Conservation (phyloP, 2,113 vertebrate genomes). For the Grammomys dolichurus region DNA sequence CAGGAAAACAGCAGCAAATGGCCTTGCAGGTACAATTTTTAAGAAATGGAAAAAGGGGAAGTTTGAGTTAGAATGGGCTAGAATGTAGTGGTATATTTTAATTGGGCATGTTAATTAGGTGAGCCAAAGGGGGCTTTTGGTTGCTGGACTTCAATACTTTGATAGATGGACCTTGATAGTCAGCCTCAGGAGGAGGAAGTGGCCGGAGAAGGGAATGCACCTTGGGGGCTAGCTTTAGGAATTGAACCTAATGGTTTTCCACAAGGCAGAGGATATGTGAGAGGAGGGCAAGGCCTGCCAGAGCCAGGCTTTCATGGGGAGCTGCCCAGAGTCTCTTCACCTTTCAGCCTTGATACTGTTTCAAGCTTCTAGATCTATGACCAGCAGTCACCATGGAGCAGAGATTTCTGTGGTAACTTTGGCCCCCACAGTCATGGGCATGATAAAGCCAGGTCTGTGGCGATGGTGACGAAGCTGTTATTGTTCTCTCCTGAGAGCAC, state of each 20-base stretch:
- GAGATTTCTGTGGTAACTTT: not conserved
- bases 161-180: not conserved
- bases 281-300: not conserved
- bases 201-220: not conserved
- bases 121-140: not conserved
- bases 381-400: not conserved
- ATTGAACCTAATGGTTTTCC: not conserved
- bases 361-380: not conserved
- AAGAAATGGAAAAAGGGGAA: not conserved
- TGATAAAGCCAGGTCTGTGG: not conserved
- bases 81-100: not conserved
- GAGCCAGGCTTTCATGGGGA: not conserved
- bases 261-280: not conserved
- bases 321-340: not conserved
- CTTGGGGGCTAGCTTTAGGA: not conserved
- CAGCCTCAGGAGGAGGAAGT: not conserved
- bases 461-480: not conserved
- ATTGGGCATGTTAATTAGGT: not conserved
- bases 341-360: not conserved
- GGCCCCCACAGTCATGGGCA: not conserved
- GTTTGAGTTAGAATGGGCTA: not conserved
- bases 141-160: not conserved
- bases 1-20: not conserved
- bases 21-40: not conserved
- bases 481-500: not conserved